Evolutionary conservation across 2,888 invertebrate species (phyloP).

Genomic region (Nomada fucata): DNA sequence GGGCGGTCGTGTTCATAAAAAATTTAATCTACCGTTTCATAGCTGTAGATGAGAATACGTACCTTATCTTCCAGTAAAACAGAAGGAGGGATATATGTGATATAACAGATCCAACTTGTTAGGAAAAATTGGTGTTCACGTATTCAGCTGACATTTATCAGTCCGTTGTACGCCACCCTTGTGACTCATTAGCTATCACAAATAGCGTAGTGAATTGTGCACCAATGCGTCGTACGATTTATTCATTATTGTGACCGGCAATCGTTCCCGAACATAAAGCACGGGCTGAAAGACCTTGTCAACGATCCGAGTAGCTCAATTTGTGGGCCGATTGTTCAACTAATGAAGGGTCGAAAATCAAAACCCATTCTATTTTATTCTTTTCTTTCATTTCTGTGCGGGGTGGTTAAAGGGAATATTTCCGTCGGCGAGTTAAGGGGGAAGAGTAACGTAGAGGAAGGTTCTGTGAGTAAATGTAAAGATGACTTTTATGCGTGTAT

Average conservation of each 20-base stretch:
- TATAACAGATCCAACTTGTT: not conserved
- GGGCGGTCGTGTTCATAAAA: not conserved
- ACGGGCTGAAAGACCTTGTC: constrained; percentile 14
- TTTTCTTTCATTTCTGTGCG: not conserved
- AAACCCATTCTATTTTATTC: not conserved
- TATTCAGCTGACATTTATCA: constrained; percentile 3
- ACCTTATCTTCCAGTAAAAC: not conserved
- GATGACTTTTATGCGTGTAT: no score
- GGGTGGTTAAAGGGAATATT: no score
- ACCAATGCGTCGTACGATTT: not conserved
- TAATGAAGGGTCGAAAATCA: constrained; percentile 10
- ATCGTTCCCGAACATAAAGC: constrained; percentile 15
- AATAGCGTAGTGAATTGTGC: not conserved
- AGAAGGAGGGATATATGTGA: not conserved
- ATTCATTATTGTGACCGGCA: constrained; percentile 3
- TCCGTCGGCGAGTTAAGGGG: no score
- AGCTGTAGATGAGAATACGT: not conserved
- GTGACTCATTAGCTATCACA: not conserved
- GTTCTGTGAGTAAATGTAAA: no score
- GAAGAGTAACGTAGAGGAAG: no score
- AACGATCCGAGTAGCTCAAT: constrained; percentile 35
- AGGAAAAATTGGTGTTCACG: not conserved
- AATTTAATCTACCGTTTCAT: not conserved
- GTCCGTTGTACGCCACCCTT: not conserved
- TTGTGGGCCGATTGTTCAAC: constrained; percentile 26